These are phyloP conservation scores for Peucedramus taeniatus DNA, from an alignment of 2,113 vertebrate genomes.

Conservation along the genomic window DNA sequence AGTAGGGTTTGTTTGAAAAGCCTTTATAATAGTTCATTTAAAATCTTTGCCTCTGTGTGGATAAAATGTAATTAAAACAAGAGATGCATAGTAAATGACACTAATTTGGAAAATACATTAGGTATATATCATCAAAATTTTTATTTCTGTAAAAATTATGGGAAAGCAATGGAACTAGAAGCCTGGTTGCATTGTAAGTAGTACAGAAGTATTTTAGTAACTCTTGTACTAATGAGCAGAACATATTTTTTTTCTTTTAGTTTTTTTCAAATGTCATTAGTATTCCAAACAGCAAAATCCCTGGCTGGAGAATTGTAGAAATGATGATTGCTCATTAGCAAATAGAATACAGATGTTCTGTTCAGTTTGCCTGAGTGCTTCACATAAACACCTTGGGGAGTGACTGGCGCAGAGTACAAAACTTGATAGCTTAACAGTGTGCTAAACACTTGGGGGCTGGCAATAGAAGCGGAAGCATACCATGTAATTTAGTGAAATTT, in stretches of 20 bases:
- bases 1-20: background rate
- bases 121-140: background rate
- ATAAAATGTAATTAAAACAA: conserved; percentile 15
- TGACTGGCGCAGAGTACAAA: conserved; percentile 45
- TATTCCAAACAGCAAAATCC: conserved; percentile 72
- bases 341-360: conserved; percentile 79
- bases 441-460: background rate
- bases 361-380: conserved; percentile 72
- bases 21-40: background rate
- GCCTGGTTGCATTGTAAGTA: background rate
- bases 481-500: conserved; percentile 33
- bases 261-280: conserved; percentile 68
- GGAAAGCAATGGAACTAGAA: background rate
- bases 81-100: background rate
- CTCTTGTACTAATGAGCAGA: conserved; percentile 18
- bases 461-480: background rate
- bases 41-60: background rate
- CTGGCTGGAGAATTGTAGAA: conserved; percentile 74
- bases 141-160: conserved; percentile 20
- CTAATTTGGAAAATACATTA: background rate
- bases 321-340: conserved; percentile 77
- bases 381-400: conserved; percentile 70
- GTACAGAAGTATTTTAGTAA: conserved; percentile 33
- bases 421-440: background rate
- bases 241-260: background rate